These are phyloP conservation scores for Monomorium pharaonis DNA, from an alignment of 1,140 invertebrate genomes.

Conservation along the genomic window DNA sequence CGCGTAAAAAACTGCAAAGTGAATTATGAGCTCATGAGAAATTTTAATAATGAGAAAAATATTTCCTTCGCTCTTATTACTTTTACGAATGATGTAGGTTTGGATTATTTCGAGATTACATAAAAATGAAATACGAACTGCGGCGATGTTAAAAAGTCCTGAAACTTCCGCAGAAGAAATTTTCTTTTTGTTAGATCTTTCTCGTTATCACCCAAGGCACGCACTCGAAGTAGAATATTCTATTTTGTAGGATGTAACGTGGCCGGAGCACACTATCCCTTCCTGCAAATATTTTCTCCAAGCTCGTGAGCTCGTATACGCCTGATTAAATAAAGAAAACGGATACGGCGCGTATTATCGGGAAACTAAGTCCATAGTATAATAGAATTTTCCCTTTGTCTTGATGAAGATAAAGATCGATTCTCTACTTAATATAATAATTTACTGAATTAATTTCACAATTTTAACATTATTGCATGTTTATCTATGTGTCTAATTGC, in stretches of 20 bases:
- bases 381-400: constrained; percentile 32
- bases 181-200: constrained; percentile 13
- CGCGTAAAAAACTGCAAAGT: not conserved
- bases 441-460: not conserved
- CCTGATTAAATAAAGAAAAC: constrained; percentile 52
- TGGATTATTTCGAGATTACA: not conserved
- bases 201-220: constrained; percentile 50
- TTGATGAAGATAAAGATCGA: not conserved
- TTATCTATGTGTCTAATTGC: not conserved
- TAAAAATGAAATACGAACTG: constrained; percentile 20
- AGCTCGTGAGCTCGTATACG: constrained; percentile 17
- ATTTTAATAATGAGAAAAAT: constrained; percentile 21
- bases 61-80: not conserved
- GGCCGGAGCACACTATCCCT: constrained; percentile 1
- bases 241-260: constrained; percentile 49
- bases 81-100: not conserved
- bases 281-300: constrained; percentile 34
- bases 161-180: constrained; percentile 6
- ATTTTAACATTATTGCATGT: not conserved
- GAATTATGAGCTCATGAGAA: not conserved
- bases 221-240: constrained; percentile 48
- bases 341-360: constrained; percentile 26
- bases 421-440: not conserved
- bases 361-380: constrained; percentile 1
- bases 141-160: not conserved